Conservation (phyloP, 2,113 vertebrate genomes). For the Phylloscopus trochiloides region DNA sequence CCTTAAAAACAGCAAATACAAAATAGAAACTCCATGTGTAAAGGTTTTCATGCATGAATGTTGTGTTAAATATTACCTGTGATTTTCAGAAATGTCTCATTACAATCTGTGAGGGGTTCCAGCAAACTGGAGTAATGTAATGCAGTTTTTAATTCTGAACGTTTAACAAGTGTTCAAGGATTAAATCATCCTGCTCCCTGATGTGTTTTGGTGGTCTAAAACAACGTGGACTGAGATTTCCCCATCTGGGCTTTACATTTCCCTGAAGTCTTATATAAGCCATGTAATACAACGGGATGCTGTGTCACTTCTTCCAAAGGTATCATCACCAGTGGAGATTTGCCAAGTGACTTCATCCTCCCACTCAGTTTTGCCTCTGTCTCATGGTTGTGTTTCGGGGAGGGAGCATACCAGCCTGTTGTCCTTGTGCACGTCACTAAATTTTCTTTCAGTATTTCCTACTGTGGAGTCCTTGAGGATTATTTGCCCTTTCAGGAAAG, state of each 20-base stretch:
- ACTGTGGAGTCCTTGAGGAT: constrained; percentile 9
- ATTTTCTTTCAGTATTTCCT: constrained; percentile 3
- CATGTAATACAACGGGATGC: constrained; percentile 51
- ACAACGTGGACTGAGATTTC: constrained; percentile 32
- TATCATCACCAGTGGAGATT: constrained; percentile 63
- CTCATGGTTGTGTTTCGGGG: constrained; percentile 33
- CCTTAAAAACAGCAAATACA: background rate
- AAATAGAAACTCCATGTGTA: background rate
- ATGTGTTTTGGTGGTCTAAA: constrained; percentile 53
- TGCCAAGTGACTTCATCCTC: constrained; percentile 69
- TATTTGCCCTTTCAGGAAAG: constrained; percentile 2
- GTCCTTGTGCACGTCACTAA: background rate
- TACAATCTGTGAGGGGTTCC: background rate
- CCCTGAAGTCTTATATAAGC: constrained; percentile 62
- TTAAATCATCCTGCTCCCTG: constrained; percentile 42
- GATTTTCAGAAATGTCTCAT: background rate
- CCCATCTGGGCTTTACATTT: constrained; percentile 50
- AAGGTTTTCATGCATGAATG: background rate
- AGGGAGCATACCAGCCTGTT: constrained; percentile 46
- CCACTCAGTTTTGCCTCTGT: constrained; percentile 63
- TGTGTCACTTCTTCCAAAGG: constrained; percentile 67
- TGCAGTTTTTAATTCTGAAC: background rate
- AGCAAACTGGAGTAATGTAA: background rate
- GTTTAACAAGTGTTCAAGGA: background rate
- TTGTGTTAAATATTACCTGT: background rate